Conservation (phyloP, 2,888 invertebrate species). For the Limnephilus marmoratus region DNA sequence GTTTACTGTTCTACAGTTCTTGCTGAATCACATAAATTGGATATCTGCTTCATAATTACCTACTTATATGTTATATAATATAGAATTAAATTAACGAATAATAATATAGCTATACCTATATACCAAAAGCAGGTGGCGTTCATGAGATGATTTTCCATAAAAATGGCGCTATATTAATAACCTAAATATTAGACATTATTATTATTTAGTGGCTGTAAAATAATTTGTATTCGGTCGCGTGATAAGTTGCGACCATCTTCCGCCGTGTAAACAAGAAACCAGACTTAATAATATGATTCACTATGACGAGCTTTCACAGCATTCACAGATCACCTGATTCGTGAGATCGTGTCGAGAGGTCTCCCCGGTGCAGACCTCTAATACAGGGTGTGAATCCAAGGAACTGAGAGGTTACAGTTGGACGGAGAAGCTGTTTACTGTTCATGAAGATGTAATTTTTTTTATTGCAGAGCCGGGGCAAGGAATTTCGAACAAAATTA, state of each 20-base stretch:
- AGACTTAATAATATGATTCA: not conserved
- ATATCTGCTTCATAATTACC: not conserved
- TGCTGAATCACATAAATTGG: not conserved
- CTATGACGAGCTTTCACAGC: slow-evolving; percentile 21
- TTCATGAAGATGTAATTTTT: not conserved
- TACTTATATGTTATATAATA: no score
- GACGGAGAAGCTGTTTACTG: not conserved
- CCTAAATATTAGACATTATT: no score
- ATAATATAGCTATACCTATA: not conserved
- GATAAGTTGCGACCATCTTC: not conserved
- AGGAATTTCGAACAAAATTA: not conserved
- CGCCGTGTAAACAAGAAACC: not conserved
- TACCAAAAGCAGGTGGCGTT: not conserved
- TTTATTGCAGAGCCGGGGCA: not conserved
- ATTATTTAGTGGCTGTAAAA: not conserved
- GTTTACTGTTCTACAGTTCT: no score
- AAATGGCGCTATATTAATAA: no score
- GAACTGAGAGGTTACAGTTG: not conserved
- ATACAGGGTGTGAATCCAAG: not conserved
- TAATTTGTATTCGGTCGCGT: not conserved
- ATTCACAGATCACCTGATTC: slow-evolving; percentile 40
- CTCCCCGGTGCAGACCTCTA: not conserved
- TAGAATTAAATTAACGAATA: no score
- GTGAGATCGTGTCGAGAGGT: slow-evolving; percentile 43
- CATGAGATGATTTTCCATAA: no score